These are phyloP conservation scores for Ellobius talpinus DNA, from an alignment of 2,113 vertebrate species.

Conservation along the genomic window DNA sequence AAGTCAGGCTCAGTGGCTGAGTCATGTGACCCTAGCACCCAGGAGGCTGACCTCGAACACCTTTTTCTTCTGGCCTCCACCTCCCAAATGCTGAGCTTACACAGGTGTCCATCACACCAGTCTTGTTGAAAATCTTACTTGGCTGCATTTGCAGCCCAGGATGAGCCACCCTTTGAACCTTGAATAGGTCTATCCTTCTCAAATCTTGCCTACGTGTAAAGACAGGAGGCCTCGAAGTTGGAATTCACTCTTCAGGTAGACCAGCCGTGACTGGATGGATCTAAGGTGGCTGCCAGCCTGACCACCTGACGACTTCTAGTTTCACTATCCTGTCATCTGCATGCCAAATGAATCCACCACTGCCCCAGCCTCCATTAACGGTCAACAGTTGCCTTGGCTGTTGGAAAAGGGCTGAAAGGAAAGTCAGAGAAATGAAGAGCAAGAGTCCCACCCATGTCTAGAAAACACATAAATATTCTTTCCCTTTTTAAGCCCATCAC, in stretches of 20 bases:
- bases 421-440: neutral
- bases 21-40: neutral
- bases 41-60: neutral
- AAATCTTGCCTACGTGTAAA: neutral
- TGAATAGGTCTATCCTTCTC: neutral
- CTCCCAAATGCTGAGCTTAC: neutral
- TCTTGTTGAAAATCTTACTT: neutral
- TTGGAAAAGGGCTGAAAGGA: too few relatives aligned
- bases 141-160: neutral
- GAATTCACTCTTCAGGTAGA: neutral
- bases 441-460: neutral
- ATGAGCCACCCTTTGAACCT: neutral
- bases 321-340: neutral
- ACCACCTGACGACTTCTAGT: neutral
- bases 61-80: neutral
- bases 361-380: too few relatives aligned
- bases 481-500: neutral
- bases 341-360: neutral
- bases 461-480: neutral
- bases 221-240: too few relatives aligned
- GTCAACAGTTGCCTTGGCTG: neutral
- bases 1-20: neutral
- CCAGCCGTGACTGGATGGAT: neutral
- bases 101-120: too few relatives aligned
- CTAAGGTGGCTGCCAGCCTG: neutral